Conservation (phyloP, 2,888 invertebrate genomes). For the Buathra laborator region DNA sequence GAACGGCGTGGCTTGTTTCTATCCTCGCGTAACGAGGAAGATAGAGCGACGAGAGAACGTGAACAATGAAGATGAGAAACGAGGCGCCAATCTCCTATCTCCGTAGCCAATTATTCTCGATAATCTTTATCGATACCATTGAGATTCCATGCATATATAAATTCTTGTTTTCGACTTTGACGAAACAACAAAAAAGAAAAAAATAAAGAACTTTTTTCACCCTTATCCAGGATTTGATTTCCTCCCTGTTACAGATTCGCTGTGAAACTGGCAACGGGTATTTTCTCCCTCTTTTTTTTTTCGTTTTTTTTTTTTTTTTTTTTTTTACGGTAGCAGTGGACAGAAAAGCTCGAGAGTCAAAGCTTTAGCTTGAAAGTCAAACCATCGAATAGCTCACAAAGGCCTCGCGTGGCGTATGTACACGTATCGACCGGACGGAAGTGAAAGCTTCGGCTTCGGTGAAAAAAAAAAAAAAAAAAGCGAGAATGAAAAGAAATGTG, state of each 20-base stretch:
- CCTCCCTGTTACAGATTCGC: neutral
- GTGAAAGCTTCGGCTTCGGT: constrained; percentile 12
- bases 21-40: constrained; percentile 38
- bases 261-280: neutral
- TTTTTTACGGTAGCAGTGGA: neutral
- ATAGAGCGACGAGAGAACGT: neutral
- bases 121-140: constrained; percentile 49
- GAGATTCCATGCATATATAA: constrained; percentile 52
- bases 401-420: constrained; percentile 4
- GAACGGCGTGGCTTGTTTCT: constrained; percentile 21
- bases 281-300: neutral
- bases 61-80: constrained; percentile 31
- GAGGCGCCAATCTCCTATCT: neutral
- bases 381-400: constrained; percentile 43
- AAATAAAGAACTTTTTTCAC: neutral
- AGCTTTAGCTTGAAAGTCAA: constrained; percentile 41
- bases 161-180: neutral
- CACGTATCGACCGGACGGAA: constrained; percentile 7
- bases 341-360: constrained; percentile 30
- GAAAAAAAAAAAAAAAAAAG: constrained; percentile 4
- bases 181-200: neutral
- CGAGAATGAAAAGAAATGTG: neutral
- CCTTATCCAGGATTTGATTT: constrained; percentile 12
- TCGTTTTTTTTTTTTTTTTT: neutral
- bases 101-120: constrained; percentile 52